These are phyloP conservation scores for Heloderma charlesbogerti DNA, from an alignment of 2,113 vertebrate species.

Conservation along the genomic window DNA sequence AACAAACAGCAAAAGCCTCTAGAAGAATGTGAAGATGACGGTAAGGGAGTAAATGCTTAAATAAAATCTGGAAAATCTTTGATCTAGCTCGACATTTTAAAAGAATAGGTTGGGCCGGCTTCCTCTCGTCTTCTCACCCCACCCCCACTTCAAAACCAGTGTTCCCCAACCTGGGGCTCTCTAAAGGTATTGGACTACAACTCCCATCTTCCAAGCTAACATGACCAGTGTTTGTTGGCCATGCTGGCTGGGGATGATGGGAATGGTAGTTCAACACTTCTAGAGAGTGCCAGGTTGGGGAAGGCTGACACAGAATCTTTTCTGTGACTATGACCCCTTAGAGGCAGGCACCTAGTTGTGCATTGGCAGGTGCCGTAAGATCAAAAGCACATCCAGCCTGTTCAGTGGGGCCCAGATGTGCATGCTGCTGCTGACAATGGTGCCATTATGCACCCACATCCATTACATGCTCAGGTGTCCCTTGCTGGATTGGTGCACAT, in stretches of 20 bases:
- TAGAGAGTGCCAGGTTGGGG: no score
- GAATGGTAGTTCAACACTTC: no score
- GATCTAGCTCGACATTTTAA: not conserved
- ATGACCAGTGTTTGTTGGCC: no score
- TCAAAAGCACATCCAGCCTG: not conserved
- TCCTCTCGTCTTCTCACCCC: not conserved
- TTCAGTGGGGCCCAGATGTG: not conserved
- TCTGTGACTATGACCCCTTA: not conserved
- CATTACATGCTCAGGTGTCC: not conserved
- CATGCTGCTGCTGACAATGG: not conserved
- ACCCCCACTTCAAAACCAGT: not conserved
- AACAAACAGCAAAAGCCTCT: constrained; percentile 98
- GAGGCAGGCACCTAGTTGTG: not conserved
- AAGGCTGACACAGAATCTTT: not conserved
- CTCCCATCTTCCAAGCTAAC: no score
- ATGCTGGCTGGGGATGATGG: no score
- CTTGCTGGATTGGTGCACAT: not conserved
- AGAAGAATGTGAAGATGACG: constrained; percentile 99
- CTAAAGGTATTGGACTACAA: no score
- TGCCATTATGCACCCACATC: not conserved
- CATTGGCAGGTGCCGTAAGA: not conserved
- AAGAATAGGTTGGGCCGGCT: not conserved
- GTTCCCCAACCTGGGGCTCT: not conserved
- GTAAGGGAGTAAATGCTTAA: constrained; percentile 75
- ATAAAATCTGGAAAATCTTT: not conserved